phyloP scores from a whole-genome alignment of 2,888 invertebrate species.

The Cyaniris semiargus region DNA sequence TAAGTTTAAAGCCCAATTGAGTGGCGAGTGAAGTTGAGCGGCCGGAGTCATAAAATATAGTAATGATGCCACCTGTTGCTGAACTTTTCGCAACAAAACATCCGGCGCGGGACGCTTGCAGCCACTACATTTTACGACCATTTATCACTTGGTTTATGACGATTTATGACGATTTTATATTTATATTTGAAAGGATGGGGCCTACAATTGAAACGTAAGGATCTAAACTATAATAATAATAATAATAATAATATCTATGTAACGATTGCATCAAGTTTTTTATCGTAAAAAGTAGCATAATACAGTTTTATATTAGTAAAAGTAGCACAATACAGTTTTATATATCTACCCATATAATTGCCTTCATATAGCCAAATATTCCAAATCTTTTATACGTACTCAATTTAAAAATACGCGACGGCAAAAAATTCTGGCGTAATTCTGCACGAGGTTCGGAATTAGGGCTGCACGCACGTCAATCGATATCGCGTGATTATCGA shows the following conservation, averaged over 20 bases:
- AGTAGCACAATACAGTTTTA: not conserved
- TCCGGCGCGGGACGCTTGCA: slow-evolving; percentile 48
- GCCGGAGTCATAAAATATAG: slow-evolving; percentile 55
- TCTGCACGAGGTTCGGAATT: slow-evolving; percentile 49
- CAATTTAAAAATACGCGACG: not conserved
- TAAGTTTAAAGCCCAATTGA: slow-evolving; percentile 30
- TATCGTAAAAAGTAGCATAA: not conserved
- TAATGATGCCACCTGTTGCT: slow-evolving; percentile 68
- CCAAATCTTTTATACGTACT: not conserved
- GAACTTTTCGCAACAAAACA: slow-evolving; percentile 51
- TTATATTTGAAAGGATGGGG: not conserved
- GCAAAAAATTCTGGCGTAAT: slow-evolving; percentile 36
- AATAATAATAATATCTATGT: too few relatives aligned
- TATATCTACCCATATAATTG: not conserved
- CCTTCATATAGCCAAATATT: not conserved
- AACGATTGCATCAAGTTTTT: not conserved
- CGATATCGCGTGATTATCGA: slow-evolving; percentile 76
- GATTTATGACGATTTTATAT: not conserved
- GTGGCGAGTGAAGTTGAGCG: slow-evolving; percentile 21
- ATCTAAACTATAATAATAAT: not conserved
- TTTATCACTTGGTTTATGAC: slow-evolving; percentile 25
- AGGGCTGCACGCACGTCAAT: slow-evolving; percentile 62
- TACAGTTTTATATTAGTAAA: not conserved
- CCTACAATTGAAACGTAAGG: not conserved
- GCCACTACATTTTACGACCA: slow-evolving; percentile 40